phyloP scores from a whole-genome alignment of 2,888 invertebrate species.

The Polymixis flavicincta region DNA sequence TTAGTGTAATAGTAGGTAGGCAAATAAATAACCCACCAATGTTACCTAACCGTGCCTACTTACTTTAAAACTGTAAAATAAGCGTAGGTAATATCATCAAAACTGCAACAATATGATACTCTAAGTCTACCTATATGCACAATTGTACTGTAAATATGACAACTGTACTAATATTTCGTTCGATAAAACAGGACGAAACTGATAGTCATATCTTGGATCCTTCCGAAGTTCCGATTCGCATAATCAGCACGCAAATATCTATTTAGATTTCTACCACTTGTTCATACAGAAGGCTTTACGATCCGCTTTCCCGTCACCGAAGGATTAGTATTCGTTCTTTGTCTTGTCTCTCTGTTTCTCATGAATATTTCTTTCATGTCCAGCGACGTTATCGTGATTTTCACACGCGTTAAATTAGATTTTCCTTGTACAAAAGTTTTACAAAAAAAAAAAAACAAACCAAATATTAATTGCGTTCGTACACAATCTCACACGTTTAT shows the following conservation, averaged over 20 bases:
- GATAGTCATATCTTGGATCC: conserved; percentile 58
- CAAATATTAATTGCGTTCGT: neutral
- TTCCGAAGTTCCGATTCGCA: conserved; percentile 47
- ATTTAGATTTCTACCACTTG: conserved; percentile 47
- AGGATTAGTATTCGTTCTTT: conserved; percentile 62
- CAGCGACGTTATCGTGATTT: conserved; percentile 46
- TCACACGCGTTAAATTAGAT: conserved; percentile 21
- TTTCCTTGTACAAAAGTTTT: conserved; percentile 2
- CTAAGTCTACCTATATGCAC: neutral
- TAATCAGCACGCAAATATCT: conserved; percentile 22
- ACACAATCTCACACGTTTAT: neutral
- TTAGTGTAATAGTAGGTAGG: conserved; percentile 4
- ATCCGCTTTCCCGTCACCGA: conserved; percentile 52
- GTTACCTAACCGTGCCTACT: neutral
- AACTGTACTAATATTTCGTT: conserved; percentile 17
- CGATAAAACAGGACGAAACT: conserved; percentile 48
- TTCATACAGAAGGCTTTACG: conserved; percentile 25
- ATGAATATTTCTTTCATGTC: conserved; percentile 60
- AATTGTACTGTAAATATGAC: neutral
- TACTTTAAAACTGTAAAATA: conserved; percentile 6
- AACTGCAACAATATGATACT: neutral
- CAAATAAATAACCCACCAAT: neutral
- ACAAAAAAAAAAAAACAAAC: neutral
- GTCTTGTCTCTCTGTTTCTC: conserved; percentile 44
- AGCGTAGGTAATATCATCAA: neutral